Evolutionary conservation across 2,888 invertebrate species (phyloP), one percentile per base, ranked within the genome.

Genomic region (Cataglyphis altisquamis): DNA sequence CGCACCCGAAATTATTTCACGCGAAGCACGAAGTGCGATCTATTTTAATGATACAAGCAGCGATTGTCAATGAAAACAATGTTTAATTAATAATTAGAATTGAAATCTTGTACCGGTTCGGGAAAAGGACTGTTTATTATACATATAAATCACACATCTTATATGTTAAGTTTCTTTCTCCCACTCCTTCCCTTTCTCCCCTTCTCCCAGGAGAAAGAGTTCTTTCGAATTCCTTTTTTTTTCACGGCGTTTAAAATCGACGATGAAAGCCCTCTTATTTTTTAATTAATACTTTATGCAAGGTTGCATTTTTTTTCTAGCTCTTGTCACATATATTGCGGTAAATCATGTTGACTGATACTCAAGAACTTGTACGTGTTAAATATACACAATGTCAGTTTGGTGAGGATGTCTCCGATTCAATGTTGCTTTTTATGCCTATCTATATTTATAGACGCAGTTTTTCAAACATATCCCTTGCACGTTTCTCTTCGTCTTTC

Each of bases 401-500:
- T 0, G 21, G n/a, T 3, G 15, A 48, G 10, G 64, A 0, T 60
- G 15, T 9, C 45, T 32, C 1, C 32, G 62, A 36, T 41, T 75
- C 41, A 4, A n/a, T 21, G 32, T 72, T 21, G 52, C 18, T 72
- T 39, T 29, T 15, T 62, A 15, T 39, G 10, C 39, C 29, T 25
- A 41, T 66, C 29, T 48, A 32, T 52, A 86, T 86, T 86, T 77
- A 85, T 85, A 84, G 83, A 80, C 60, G 67, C 67, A 74, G 74
- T 89, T 89, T 89, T 90, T 87, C 83, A 87, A 87, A 89, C 90
- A 84, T 83, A 86, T 83, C 72, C 67, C 74, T 57, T 74, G 77
- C 84, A 83, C 12, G 77, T 72, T 64, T 39, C 75, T 32, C 73
- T 80, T 80, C 74, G 63, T 48, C 62, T 8, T 52, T 8, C 45